A percentile compares a stretch with the other conserved stretches of the same genome.
Conservation (phyloP, 2,113 vertebrate species). For the Ammodytes dubius region DNA sequence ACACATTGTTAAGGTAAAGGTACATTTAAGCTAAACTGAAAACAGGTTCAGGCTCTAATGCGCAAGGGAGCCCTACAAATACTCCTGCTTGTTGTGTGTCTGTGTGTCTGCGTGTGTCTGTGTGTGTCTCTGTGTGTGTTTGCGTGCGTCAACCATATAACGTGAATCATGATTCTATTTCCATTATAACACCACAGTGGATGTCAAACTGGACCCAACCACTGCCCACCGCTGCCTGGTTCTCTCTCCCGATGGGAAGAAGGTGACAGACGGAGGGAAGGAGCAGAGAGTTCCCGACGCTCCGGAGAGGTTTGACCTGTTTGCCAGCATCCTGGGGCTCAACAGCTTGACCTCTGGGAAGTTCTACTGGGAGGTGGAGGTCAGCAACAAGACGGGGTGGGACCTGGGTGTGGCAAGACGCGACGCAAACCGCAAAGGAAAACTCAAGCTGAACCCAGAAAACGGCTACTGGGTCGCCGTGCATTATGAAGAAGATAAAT, state of each 20-base stretch:
- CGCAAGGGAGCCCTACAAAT: too few relatives aligned
- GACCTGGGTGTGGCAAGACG: constrained; percentile 75
- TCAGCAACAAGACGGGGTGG: constrained; percentile 75
- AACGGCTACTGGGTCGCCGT: constrained; percentile 79
- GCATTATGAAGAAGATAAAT: constrained; percentile 63
- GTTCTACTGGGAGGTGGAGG: constrained; percentile 82
- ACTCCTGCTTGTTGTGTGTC: too few relatives aligned
- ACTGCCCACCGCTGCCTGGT: constrained; percentile 59
- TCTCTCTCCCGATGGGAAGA: constrained; percentile 60
- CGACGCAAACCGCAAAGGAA: constrained; percentile 65
- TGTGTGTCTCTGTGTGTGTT: too few relatives aligned
- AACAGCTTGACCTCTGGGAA: constrained; percentile 52
- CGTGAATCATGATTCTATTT: background rate
- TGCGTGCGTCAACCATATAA: background rate
- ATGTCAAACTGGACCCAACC: constrained; percentile 73
- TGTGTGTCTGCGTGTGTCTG: too few relatives aligned
- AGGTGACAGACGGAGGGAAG: constrained; percentile 56
- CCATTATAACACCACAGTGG: constrained; percentile 52
- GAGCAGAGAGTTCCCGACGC: background rate
- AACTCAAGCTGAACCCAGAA: constrained; percentile 59
- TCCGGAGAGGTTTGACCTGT: constrained; percentile 67
- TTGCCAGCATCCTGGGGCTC: constrained; percentile 67
- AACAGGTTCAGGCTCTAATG: too few relatives aligned
- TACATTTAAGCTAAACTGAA: too few relatives aligned
- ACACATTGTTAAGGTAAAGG: too few relatives aligned